phyloP scores from a whole-genome alignment of 2,113 vertebrate species.

The Nyctibius bracteatus region DNA sequence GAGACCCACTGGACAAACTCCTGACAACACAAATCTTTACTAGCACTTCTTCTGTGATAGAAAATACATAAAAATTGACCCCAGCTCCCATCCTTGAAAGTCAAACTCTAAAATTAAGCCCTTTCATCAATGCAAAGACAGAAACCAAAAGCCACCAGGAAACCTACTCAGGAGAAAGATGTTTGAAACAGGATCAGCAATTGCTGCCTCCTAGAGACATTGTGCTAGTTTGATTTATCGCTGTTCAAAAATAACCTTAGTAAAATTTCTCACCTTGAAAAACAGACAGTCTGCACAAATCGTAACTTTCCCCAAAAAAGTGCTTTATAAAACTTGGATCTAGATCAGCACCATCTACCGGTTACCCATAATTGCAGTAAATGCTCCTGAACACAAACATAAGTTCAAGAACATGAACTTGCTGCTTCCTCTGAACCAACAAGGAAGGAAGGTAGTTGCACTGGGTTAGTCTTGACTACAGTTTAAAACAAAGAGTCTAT shows the following conservation, averaged over 20 bases:
- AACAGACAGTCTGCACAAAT: background rate
- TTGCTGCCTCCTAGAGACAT: background rate
- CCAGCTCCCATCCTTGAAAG: background rate
- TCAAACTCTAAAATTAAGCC: background rate
- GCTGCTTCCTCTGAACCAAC: background rate
- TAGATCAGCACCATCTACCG: background rate
- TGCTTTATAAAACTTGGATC: background rate
- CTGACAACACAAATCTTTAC: background rate
- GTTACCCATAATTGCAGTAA: background rate
- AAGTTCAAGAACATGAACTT: background rate
- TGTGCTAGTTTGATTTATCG: fast-evolving
- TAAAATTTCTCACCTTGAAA: background rate
- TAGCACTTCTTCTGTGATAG: background rate
- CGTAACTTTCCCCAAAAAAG: background rate
- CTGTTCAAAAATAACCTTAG: background rate
- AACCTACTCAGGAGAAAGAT: background rate
- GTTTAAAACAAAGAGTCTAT: background rate
- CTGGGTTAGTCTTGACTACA: background rate
- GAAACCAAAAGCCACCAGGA: background rate
- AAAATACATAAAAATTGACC: background rate
- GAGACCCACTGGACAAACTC: background rate
- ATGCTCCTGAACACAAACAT: background rate
- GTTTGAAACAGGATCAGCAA: fast-evolving
- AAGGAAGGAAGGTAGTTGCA: background rate
- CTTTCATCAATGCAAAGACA: background rate